Conservation (phyloP, 2,113 vertebrate species). For the Callospermophilus lateralis region DNA sequence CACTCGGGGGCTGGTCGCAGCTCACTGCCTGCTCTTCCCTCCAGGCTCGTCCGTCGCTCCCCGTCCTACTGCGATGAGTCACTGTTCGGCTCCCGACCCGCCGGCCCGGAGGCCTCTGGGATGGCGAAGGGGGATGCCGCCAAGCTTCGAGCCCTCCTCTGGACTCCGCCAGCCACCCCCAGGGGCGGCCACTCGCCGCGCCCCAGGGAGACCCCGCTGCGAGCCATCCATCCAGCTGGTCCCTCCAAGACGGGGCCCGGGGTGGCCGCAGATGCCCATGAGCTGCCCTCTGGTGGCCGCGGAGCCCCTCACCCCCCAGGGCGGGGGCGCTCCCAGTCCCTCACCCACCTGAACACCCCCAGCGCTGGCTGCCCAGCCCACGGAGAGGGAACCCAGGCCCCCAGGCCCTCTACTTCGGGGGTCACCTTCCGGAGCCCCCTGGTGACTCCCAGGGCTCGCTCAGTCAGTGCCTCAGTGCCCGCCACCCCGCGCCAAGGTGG, state of each 20-base stretch:
- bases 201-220: conserved; percentile 66
- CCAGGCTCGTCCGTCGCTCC: conserved; percentile 81
- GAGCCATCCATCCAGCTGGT: conserved; percentile 17
- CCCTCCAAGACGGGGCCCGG: accelerated
- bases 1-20: background rate
- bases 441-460: conserved; percentile 50
- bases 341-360: conserved; percentile 44
- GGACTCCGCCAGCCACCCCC: conserved; percentile 84
- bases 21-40: background rate
- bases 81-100: conserved; percentile 81
- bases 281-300: background rate
- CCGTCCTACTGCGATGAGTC: conserved; percentile 90
- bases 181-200: background rate
- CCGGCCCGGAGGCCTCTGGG: conserved; percentile 64
- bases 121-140: conserved; percentile 76
- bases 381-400: background rate
- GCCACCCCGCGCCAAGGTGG: background rate
- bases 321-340: conserved; percentile 71
- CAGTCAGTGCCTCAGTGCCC: background rate
- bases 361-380: accelerated
- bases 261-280: background rate
- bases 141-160: conserved; percentile 85
- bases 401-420: background rate
- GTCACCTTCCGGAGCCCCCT: background rate
- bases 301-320: accelerated